A percentile compares a stretch with the other conserved stretches of the same genome.
Conservation (phyloP, 2,797 vertebrate species). For the Tadarida brasiliensis region DNA sequence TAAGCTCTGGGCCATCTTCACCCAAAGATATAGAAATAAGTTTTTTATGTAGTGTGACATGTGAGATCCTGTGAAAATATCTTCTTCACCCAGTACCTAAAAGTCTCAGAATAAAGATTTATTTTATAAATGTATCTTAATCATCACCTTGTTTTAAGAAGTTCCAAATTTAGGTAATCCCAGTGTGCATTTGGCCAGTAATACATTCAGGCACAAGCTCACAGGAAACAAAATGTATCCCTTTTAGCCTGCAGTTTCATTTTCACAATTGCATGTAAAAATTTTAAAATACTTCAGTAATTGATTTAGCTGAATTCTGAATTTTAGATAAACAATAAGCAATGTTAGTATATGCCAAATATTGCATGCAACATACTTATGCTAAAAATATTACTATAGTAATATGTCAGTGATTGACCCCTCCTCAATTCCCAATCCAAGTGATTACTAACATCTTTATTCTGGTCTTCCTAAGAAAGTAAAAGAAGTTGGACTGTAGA, state of each 20-base stretch:
- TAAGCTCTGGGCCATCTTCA: background rate
- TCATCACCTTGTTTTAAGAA: background rate
- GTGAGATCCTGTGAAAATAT: background rate
- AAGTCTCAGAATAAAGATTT: background rate
- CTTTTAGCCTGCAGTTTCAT: background rate
- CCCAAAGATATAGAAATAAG: background rate
- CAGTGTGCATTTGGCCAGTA: background rate
- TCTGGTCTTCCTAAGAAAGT: background rate
- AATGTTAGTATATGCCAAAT: conserved; percentile 27
- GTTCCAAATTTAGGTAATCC: background rate
- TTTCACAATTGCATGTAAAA: background rate
- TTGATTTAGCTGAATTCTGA: background rate
- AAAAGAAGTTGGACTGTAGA: conserved; percentile 41
- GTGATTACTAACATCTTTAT: background rate
- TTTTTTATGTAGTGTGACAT: background rate
- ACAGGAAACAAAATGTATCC: background rate
- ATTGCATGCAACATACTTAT: background rate
- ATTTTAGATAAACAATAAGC: background rate
- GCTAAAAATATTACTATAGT: background rate
- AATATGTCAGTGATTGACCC: background rate
- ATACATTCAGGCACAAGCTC: background rate
- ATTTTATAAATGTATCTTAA: conserved; percentile 26
- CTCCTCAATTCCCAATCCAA: background rate
- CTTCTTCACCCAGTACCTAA: background rate
- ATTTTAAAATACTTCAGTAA: conserved; percentile 25